Percentiles rank a stretch among this genome's conserved stretches.
Conservation (phyloP, 2,888 invertebrate genomes). For the Calliphora vomitoria region DNA sequence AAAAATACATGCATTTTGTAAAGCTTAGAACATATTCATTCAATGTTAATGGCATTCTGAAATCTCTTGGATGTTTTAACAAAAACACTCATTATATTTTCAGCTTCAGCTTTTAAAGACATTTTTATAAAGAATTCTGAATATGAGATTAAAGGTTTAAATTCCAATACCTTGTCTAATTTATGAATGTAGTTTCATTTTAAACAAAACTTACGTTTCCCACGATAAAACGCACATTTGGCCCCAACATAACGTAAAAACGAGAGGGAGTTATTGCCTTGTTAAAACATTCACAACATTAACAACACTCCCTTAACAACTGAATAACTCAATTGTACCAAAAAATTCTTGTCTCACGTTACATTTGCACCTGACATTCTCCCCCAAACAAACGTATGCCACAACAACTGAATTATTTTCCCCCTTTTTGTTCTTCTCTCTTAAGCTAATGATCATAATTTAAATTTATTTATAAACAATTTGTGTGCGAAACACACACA, state of each 20-base stretch:
- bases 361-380: constrained; percentile 56
- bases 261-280: background rate
- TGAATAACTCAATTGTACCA: constrained; percentile 44
- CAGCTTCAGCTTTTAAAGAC: too few relatives aligned
- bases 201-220: background rate
- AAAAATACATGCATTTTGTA: too few relatives aligned
- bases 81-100: too few relatives aligned
- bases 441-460: constrained; percentile 48
- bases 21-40: too few relatives aligned
- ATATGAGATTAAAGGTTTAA: too few relatives aligned
- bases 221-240: constrained; percentile 1
- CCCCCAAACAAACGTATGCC: constrained; percentile 23
- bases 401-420: background rate
- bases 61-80: too few relatives aligned
- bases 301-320: background rate
- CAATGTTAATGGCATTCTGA: too few relatives aligned
- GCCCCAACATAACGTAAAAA: background rate
- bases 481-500: background rate
- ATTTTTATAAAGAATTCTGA: too few relatives aligned
- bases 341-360: constrained; percentile 13
- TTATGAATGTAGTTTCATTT: background rate
- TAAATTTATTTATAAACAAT: constrained; percentile 54
- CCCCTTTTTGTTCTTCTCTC: background rate
- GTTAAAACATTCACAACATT: background rate
- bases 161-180: too few relatives aligned